Base-by-base conservation (phyloP, 2,113 vertebrate genomes). In the Brachirus orientalis region DNA sequence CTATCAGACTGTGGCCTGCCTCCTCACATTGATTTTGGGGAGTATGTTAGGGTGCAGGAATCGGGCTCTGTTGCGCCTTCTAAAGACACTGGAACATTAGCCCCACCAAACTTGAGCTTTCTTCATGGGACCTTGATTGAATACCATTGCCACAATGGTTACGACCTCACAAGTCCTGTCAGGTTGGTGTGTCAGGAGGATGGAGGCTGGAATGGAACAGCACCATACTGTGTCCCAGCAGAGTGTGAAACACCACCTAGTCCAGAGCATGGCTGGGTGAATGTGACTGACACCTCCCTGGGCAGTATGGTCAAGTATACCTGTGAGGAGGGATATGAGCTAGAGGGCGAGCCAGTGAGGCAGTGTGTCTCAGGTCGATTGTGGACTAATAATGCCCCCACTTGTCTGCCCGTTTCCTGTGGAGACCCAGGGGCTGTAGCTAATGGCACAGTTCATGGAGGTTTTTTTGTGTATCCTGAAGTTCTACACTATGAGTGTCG, bases 1-100 rank as follows among this genome's bases (percentile, higher is more conserved):
- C 95, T 93, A 0, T 93, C 93, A 4, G 97, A 99, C 78, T 99
- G 98, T 17, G 98, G 97, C 33, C 92, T 99, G 35, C 98, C 98
- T 67, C 98, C 98, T 35, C 96, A 99, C 83, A 96, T 98, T 58
- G 97, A 99, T 79, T 99, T 99, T 22, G 98, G 97, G 14, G 95
- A 96, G 13, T 98, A 95, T 0, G 4, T 89, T 8, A 92, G 94
- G 57, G 54, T 96, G n/a, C 47, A 1, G 38, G 72, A 33, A 36
- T 45, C 51, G 7, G 63, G 51, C 10, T n/a, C 61, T 13, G 37
- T 28, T 1, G 4, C 41, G 6, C n/a, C 17, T n/a, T 41, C 71
- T 13, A 67, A 58, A 72, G 69, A 75, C 51, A 20, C 48, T 4
- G 57, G 47, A 46, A 14, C 55, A 19, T 40, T 17, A 41, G 12